Conservation (phyloP, 2,113 vertebrate genomes). For the Lepus europaeus region DNA sequence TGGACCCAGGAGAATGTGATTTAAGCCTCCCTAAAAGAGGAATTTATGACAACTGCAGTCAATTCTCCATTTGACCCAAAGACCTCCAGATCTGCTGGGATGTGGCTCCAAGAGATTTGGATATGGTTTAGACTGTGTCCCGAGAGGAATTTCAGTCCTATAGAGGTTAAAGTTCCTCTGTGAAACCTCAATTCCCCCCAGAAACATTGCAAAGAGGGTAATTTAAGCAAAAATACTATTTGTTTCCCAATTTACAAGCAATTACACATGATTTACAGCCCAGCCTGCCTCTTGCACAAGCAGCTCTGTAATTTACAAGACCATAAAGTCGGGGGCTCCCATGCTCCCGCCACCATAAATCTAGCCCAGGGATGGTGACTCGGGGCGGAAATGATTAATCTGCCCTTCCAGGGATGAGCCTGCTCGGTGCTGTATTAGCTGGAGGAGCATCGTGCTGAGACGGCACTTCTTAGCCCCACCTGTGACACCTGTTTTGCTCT, state of each 20-base stretch:
- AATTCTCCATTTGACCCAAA: conserved; percentile 74
- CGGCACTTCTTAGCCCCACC: conserved; percentile 81
- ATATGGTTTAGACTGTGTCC: not conserved
- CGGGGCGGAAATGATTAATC: conserved; percentile 87
- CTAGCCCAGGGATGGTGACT: conserved; percentile 80
- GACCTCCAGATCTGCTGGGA: conserved; percentile 50
- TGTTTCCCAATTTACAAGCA: conserved; percentile 90
- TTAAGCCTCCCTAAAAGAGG: conserved; percentile 62
- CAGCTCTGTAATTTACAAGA: conserved; percentile 89
- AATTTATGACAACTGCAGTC: conserved; percentile 65
- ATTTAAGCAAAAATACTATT: conserved; percentile 89
- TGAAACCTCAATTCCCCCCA: conserved; percentile 71
- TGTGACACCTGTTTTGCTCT: conserved; percentile 79
- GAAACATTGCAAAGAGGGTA: conserved; percentile 83
- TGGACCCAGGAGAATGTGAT: conserved; percentile 52
- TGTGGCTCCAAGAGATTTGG: not conserved
- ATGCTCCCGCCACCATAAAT: conserved; percentile 85
- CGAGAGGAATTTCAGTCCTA: conserved; percentile 9
- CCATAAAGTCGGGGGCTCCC: conserved; percentile 88
- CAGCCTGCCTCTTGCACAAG: conserved; percentile 87
- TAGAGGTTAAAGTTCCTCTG: conserved; percentile 66
- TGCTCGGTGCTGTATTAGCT: conserved; percentile 81
- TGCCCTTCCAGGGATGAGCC: conserved; percentile 84
- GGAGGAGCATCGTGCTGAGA: conserved; percentile 85
- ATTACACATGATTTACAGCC: conserved; percentile 89